These are phyloP conservation scores for Drosophila recens DNA, from an alignment of 2,888 invertebrate species.

Conservation along the genomic window DNA sequence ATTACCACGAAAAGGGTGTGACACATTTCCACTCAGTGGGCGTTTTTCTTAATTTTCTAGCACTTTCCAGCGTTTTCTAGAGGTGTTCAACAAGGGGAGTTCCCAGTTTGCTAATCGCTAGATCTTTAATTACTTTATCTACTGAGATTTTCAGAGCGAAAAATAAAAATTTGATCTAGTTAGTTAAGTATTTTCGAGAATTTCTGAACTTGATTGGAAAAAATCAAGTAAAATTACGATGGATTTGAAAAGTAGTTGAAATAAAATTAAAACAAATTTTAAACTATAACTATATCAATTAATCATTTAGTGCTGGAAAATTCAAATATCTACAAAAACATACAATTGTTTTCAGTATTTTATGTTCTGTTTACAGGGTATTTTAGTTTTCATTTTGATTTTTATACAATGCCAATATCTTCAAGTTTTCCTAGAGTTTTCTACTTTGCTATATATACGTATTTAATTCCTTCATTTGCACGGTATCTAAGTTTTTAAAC, in stretches of 20 bases:
- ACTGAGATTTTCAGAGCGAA: too few species aligned
- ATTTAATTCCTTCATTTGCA: not conserved
- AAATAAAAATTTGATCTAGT: too few species aligned
- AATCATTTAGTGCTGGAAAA: too few species aligned
- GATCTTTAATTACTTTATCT: not conserved
- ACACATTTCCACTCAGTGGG: constrained; percentile 3
- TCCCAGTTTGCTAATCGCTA: not conserved
- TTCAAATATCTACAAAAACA: too few species aligned
- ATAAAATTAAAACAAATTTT: too few species aligned
- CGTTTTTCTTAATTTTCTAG: not conserved
- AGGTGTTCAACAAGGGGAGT: not conserved
- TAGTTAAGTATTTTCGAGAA: too few species aligned
- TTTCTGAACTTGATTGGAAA: too few species aligned
- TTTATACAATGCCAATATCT: not conserved
- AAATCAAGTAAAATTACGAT: too few species aligned
- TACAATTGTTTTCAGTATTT: too few species aligned
- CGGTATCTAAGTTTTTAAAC: not conserved
- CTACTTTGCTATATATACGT: too few species aligned
- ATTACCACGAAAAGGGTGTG: constrained; percentile 21
- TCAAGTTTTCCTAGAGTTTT: not conserved
- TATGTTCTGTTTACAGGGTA: not conserved
- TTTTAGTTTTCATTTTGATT: not conserved
- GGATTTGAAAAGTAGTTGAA: too few species aligned
- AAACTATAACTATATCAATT: too few species aligned
- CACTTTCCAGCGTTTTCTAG: constrained; percentile 1